phyloP scores from a whole-genome alignment of 1,140 invertebrate species.

The Drosophila ercepeae region DNA sequence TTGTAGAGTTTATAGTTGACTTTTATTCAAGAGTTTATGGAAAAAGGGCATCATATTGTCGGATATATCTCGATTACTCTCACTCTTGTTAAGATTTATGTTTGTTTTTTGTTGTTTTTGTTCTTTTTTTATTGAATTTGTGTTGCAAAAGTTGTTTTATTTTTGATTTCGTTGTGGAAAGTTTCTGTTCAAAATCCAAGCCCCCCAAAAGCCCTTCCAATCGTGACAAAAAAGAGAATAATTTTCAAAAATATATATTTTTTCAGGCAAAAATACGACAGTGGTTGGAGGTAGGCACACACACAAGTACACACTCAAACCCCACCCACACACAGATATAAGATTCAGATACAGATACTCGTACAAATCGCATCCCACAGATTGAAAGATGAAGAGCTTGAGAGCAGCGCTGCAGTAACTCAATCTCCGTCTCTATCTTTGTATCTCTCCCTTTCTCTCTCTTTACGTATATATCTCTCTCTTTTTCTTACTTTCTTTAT shows the following conservation, averaged over 20 bases:
- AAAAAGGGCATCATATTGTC: neutral
- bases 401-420: slow-evolving; percentile 46
- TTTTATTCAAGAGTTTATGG: too few species aligned
- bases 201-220: neutral
- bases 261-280: slow-evolving; percentile 89
- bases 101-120: slow-evolving; percentile 22
- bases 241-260: slow-evolving; percentile 75
- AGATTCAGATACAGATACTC: slow-evolving; percentile 2
- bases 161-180: slow-evolving; percentile 1
- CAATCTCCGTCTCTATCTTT: slow-evolving; percentile 29
- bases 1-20: too few species aligned
- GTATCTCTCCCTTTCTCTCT: slow-evolving; percentile 28
- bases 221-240: slow-evolving; percentile 22
- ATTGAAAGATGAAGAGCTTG: slow-evolving; percentile 43
- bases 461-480: slow-evolving; percentile 31
- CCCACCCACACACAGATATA: slow-evolving; percentile 9
- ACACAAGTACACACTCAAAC: slow-evolving; percentile 12
- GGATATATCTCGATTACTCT: slow-evolving; percentile 2
- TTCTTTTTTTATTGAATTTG: slow-evolving; percentile 1
- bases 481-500: slow-evolving; percentile 12
- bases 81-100: slow-evolving; percentile 12
- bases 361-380: slow-evolving; percentile 14
- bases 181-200: slow-evolving; percentile 3
- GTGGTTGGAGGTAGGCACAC: slow-evolving; percentile 88
- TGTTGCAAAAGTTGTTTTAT: slow-evolving; percentile 16